Base-by-base conservation (phyloP, 2,888 invertebrate species). In the Atrina japonica region DNA sequence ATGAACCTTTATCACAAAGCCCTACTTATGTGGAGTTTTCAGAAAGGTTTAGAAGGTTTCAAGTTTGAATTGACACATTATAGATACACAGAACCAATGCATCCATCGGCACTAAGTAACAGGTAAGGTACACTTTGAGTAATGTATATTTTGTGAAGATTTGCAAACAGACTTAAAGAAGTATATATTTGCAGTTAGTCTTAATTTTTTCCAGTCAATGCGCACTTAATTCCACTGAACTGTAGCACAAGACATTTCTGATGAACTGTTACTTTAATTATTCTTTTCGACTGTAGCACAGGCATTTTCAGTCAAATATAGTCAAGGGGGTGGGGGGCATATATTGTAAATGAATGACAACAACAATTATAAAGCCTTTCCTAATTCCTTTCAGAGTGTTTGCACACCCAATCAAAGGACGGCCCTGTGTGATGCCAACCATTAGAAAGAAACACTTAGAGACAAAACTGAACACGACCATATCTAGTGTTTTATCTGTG, bases 401-500 rank as follows among this genome's bases (percentile, higher is more conserved):
- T 18, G 75, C 79, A 3, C 83, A 83, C 59, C 83, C 83, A 5
- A 76, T 83, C n/a, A 77, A 80, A 68, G 74, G 72, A 14, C 75
- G 78, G 21, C 73, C 72, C 9, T 76, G 75, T 11, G 76, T 75
- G 11, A 50, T 60, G 68, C 91, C 94, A 53, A 91, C 93, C 45
- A 93, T 94, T 82, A 92, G 93, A 81, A 94, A 94, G 88, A 92
- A 93, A 74, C 94, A 94, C 82, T 93, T 93, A 76, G 93, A 94
- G 87, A 92, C 93, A 21, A 93, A 92, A 14, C 78, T 94, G 72
- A 92, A 93, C 63, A 88, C 91, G 6, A 88, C 90, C 35, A 90
- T 95, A 72, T 92, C 93, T 76, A 93, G 94, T 83, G 91, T 95
- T 58, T 90, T 96, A 70, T 94, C 94, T 60, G 94, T 95, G 81